A percentile compares a stretch with the other conserved stretches of the same genome.
These are phyloP conservation scores for Argynnis bischoffii DNA, from an alignment of 2,888 invertebrate species.

Conservation along the genomic window DNA sequence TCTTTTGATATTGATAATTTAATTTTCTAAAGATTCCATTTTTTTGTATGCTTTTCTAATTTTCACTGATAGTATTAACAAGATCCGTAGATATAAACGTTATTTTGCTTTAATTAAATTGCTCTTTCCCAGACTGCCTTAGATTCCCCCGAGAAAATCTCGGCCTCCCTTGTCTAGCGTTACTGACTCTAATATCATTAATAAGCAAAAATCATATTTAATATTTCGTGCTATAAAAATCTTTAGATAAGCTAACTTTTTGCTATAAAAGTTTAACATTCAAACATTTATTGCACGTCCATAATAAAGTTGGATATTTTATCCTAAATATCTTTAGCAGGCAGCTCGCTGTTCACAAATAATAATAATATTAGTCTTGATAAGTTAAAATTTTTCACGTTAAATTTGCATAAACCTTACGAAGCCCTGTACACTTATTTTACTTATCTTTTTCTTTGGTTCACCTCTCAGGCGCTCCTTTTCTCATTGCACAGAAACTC, in stretches of 20 bases:
- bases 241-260: conserved; percentile 32
- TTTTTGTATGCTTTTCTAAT: conserved; percentile 29
- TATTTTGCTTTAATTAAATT: conserved; percentile 42
- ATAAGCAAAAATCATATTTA: conserved; percentile 21
- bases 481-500: conserved; percentile 61
- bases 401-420: conserved; percentile 77
- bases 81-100: conserved; percentile 23
- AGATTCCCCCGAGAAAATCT: conserved; percentile 36
- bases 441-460: conserved; percentile 63
- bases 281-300: conserved; percentile 50
- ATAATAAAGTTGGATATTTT: conserved; percentile 42
- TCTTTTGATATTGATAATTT: too few species aligned
- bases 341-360: conserved; percentile 70
- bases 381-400: conserved; percentile 70
- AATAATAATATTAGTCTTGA: conserved; percentile 73
- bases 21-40: background rate
- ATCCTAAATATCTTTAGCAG: conserved; percentile 57
- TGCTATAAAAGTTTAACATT: conserved; percentile 39
- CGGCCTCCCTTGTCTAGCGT: conserved; percentile 29
- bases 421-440: conserved; percentile 62
- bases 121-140: conserved; percentile 37
- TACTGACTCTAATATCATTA: conserved; percentile 28
- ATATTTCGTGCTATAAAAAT: conserved; percentile 14
- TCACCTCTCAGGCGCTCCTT: conserved; percentile 60
- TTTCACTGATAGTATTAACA: conserved; percentile 11